Base-by-base conservation (phyloP, 2,888 invertebrate genomes). In the Pinctada fucata region DNA sequence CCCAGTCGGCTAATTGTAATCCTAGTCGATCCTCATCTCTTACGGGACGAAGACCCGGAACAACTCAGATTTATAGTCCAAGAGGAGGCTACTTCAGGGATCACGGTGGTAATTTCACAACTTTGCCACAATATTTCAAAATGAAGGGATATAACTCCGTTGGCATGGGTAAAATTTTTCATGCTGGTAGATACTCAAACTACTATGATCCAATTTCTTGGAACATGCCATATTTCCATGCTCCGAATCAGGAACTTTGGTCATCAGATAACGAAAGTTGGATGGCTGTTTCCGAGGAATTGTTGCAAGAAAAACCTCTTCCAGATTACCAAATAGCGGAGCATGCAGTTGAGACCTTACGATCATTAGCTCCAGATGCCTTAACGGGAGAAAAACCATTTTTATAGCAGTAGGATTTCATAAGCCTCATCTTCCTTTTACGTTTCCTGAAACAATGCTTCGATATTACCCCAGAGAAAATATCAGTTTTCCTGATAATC, bases 341-440 rank as follows among this genome's bases (percentile, higher is more conserved):
- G 58, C 94, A 94, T 87, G 96, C 96, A 1, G 91, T 94, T 79
- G 90, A 94, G 58, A 95, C 96, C 88, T 88, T 97, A 8, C 91
- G 92, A 72, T 85, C 90, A 71, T 75, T 81, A 45, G 77, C 86
- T 4, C 45, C 72, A 4, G 67, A 79, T 5, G 81, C 81, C 58
- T 64, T 66, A 67, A 78, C 75, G 47, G 86, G 89, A 77, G 8
- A 58, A 13, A 31, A 31, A 31, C 96, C 96, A 5, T 96, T 95
- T 96, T 97, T 85, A 92, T 97, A 63, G 96, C 96, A 2, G 94
- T 97, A 86, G 97, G 97, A 0, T 96, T 96, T 90, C 96, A 97
- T 89, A 97, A 97, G 89, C 97, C 97, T 1, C 97, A 97, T 88
- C 95, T 97, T 86, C 97, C 97, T n/a, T 94, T 97, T 13, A 97